Evolutionary conservation across 1,140 invertebrate genomes (phyloP), one percentile per base, ranked within the genome.

Genomic region (Heliothis subflexa): DNA sequence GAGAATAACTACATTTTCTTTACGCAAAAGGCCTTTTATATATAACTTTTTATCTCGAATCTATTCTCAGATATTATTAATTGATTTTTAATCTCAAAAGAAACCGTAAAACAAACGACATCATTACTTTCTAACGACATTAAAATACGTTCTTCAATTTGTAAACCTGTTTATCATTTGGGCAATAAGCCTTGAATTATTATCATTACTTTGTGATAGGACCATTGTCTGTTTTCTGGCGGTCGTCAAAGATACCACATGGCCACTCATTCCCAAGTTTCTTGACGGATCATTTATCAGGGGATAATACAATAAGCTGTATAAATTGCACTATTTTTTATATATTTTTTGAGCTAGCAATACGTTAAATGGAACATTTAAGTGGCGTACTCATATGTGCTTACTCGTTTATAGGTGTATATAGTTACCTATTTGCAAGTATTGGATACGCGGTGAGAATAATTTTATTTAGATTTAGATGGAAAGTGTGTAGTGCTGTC

Each of bases 281-380:
- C 33, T 40, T 16, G 61, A 64, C 61, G 62, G 40, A 66, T 49
- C 16, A 47, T 66, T 66, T 66, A 40, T 66, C 62, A 66, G 9
- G 0, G 47, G 40, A 12, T 66, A 66, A 66, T 66, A 66, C 62
- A 47, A 21, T 66, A 66, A 66, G 62, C 62, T 12, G 45, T 66
- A 66, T 66, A 66, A 66, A 66, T 66, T 47, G 47, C 62, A 47
- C 62, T 66, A 66, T 47, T 66, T 47, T 66, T 18, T 21, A 0
- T 47, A 66, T n/a, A 47, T 47, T 40, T 64, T 66, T 47, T 40
- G 16, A 66, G 40, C 45, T 47, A 13, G 40, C 40, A 66, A 66
- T 66, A 66, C 33, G n/a, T 66, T 64, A 18, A 62, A 66, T 66
- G 62, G 62, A 66, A 47, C 16, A 10, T 66, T 18, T 45, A 64